phyloP scores from a whole-genome alignment of 2,797 vertebrate genomes.

The Austrolebias charrua region DNA sequence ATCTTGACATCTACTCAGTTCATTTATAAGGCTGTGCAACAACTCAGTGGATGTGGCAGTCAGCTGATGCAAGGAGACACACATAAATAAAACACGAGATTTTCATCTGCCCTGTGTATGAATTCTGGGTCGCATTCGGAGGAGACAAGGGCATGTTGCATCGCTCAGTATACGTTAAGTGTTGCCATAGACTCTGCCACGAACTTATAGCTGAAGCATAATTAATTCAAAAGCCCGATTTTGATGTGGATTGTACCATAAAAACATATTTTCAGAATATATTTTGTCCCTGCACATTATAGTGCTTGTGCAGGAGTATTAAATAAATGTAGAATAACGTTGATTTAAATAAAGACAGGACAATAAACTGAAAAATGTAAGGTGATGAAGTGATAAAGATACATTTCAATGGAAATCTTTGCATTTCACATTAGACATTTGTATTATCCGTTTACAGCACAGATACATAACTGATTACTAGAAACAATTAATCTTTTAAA shows the following conservation, averaged over 20 bases:
- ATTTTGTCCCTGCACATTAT: background rate
- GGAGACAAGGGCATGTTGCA: constrained; percentile 26
- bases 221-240: background rate
- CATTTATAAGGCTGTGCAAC: background rate
- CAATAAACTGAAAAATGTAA: background rate
- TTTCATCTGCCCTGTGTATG: background rate
- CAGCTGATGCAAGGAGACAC: constrained; percentile 1
- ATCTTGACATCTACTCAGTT: background rate
- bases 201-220: background rate
- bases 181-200: background rate
- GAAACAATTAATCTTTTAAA: background rate
- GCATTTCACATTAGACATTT: background rate
- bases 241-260: background rate
- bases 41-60: background rate
- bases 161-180: background rate
- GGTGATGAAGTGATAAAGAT: no score
- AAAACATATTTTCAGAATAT: background rate
- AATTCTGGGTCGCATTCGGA: constrained; percentile 29
- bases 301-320: background rate
- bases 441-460: background rate
- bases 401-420: background rate
- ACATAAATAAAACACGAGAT: constrained; percentile 11
- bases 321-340: background rate
- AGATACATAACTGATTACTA: background rate
- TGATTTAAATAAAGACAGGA: background rate